Conservation (phyloP, 2,888 invertebrate genomes). For the Folsomia manolachei region DNA sequence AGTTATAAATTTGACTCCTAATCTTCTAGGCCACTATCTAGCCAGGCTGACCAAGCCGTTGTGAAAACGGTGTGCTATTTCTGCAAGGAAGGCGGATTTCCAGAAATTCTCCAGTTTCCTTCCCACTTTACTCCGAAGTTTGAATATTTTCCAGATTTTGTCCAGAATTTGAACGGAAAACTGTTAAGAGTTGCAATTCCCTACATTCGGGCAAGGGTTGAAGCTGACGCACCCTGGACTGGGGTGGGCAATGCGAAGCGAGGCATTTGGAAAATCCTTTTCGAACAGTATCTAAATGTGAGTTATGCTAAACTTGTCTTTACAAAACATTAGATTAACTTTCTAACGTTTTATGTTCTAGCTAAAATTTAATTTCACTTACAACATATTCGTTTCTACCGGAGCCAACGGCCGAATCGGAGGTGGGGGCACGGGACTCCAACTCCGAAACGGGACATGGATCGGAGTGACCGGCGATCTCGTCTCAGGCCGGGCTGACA, state of each 20-base stretch:
- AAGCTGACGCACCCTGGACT: conserved; percentile 31
- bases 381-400: conserved; percentile 31
- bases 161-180: conserved; percentile 33
- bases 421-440: conserved; percentile 36
- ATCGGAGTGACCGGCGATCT: conserved; percentile 33
- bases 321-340: background rate
- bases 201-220: conserved; percentile 32
- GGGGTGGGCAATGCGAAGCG: conserved; percentile 29
- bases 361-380: conserved; percentile 41
- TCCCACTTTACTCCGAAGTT: background rate
- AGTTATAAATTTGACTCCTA: no score
- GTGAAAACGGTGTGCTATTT: conserved; percentile 30
- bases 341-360: background rate
- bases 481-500: conserved; percentile 25
- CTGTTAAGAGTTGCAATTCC: conserved; percentile 29
- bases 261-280: conserved; percentile 40
- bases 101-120: conserved; percentile 18
- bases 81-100: conserved; percentile 18
- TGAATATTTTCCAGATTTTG: conserved; percentile 41
- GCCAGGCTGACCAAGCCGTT: no score
- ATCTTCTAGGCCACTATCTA: background rate
- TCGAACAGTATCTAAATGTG: conserved; percentile 37
- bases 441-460: conserved; percentile 39
- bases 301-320: background rate
- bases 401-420: conserved; percentile 26